phyloP scores from a whole-genome alignment of 2,888 invertebrate species.

The Apodemia zela region DNA sequence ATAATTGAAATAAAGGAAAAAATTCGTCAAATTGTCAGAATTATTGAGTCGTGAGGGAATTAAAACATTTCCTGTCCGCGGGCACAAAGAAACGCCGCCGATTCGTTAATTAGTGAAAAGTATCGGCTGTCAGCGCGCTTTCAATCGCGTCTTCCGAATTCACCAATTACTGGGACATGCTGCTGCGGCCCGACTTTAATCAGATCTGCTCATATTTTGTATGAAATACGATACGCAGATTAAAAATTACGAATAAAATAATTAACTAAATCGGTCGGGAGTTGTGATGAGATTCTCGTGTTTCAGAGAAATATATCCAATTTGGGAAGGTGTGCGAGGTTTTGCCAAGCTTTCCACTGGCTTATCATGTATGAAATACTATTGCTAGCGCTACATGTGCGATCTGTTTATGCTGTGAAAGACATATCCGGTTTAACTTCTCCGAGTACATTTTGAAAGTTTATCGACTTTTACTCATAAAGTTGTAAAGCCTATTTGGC shows the following conservation, averaged over 20 bases:
- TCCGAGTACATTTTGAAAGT: too few relatives aligned
- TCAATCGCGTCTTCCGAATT: neutral
- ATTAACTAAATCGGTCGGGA: neutral
- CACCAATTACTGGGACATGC: neutral
- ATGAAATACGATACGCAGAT: conserved; percentile 1
- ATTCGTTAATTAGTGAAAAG: conserved; percentile 12
- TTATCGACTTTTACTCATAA: too few relatives aligned
- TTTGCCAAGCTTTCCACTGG: too few relatives aligned
- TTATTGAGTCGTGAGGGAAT: neutral
- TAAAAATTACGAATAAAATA: neutral
- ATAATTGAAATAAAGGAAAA: conserved; percentile 6
- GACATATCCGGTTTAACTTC: too few relatives aligned
- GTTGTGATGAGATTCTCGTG: neutral
- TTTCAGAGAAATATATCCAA: neutral
- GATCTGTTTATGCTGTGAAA: too few relatives aligned
- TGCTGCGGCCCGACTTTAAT: neutral
- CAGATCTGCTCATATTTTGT: conserved; percentile 1
- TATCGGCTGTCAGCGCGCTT: conserved; percentile 7
- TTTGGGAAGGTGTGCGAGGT: neutral
- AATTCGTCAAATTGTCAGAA: neutral
- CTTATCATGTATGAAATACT: too few relatives aligned
- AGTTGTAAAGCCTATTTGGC: too few relatives aligned
- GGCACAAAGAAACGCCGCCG: neutral
- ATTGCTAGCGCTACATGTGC: too few relatives aligned
- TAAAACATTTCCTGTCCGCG: conserved; percentile 6